Evolutionary conservation across 2,113 vertebrate species (phyloP).

Genomic region (Lutjanus erythropterus): DNA sequence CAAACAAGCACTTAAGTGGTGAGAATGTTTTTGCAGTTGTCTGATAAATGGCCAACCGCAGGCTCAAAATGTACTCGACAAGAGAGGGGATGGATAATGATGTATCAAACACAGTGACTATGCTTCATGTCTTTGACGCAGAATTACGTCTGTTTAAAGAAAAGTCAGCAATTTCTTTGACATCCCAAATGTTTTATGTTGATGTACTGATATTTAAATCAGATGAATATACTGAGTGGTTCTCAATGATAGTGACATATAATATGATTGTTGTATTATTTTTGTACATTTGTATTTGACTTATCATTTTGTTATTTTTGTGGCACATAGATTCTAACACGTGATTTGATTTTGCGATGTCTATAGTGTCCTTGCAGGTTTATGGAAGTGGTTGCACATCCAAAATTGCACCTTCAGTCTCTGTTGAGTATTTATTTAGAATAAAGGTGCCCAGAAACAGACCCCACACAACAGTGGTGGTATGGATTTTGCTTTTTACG

Average conservation of each 20-base stretch:
- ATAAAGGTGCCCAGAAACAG: neutral
- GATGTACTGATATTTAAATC: no score
- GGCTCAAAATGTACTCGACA: slow-evolving; percentile 40
- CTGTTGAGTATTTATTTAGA: neutral
- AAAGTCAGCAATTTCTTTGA: slow-evolving; percentile 1
- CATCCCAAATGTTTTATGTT: neutral
- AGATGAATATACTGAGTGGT: neutral
- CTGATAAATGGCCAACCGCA: slow-evolving; percentile 68
- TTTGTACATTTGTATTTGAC: neutral
- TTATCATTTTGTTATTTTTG: neutral
- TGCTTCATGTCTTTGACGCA: slow-evolving; percentile 26
- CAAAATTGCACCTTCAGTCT: neutral
- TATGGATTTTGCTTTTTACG: neutral
- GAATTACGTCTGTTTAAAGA: slow-evolving; percentile 6
- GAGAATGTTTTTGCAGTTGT: slow-evolving; percentile 62
- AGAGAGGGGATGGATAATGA: slow-evolving; percentile 11
- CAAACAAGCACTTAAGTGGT: slow-evolving; percentile 61
- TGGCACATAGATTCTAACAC: neutral
- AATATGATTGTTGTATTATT: neutral
- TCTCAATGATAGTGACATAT: neutral
- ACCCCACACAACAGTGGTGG: neutral
- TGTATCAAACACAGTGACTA: slow-evolving; percentile 1
- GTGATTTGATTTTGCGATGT: neutral
- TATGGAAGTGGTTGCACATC: neutral
- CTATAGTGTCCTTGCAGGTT: neutral